phyloP scores from a whole-genome alignment of 2,888 invertebrate species.

The Nomada fucata region DNA sequence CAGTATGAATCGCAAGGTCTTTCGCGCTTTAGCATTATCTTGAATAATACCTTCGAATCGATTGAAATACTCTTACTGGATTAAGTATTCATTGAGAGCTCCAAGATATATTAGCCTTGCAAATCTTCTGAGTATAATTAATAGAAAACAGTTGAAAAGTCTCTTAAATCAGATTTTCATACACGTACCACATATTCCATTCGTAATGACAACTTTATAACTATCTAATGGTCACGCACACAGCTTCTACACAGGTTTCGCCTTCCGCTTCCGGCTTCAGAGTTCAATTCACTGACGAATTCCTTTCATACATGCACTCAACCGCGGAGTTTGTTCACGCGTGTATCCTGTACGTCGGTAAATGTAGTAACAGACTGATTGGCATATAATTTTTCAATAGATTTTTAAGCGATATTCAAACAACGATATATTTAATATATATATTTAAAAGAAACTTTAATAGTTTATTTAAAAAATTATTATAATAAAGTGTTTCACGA shows the following conservation, averaged over 20 bases:
- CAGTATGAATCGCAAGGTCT: slow-evolving; percentile 16
- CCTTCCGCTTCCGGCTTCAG: slow-evolving; percentile 72
- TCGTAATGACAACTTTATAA: not conserved
- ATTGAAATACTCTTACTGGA: not conserved
- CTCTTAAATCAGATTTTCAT: no score
- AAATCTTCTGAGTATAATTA: not conserved
- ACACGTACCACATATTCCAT: no score
- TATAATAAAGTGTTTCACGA: no score
- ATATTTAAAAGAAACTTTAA: no score
- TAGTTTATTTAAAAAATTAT: no score
- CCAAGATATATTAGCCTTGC: not conserved
- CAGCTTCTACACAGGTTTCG: slow-evolving; percentile 15
- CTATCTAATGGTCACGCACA: slow-evolving; percentile 17
- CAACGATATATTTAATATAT: no score
- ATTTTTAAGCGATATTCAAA: no score
- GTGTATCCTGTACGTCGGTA: not conserved
- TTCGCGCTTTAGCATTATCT: not conserved
- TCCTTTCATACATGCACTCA: slow-evolving; percentile 27
- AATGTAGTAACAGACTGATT: not conserved
- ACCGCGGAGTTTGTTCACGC: slow-evolving; percentile 2
- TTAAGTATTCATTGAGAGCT: not conserved
- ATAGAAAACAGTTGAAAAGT: not conserved
- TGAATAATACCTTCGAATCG: slow-evolving; percentile 10
- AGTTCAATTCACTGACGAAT: slow-evolving; percentile 48
- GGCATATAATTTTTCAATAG: no score